A percentile compares a stretch with the other conserved stretches of the same genome.
phyloP scores from a whole-genome alignment of 1,140 invertebrate genomes.

The Aphaenogaster floridana region DNA sequence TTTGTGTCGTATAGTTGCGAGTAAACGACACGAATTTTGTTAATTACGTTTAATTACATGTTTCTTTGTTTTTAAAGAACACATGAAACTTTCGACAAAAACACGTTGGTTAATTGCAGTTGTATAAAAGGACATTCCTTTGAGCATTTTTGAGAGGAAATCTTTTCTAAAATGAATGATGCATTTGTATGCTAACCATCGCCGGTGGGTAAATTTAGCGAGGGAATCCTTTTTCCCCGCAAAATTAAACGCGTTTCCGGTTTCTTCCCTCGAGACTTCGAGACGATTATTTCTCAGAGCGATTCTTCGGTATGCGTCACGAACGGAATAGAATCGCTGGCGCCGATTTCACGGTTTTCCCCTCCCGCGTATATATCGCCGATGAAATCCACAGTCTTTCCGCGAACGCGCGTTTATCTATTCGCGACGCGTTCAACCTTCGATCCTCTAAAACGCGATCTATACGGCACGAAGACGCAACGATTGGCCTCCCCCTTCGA shows the following conservation, averaged over 20 bases:
- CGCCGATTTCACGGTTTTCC: constrained; percentile 50
- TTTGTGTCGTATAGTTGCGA: not conserved
- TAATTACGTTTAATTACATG: not conserved
- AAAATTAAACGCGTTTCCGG: constrained; percentile 40
- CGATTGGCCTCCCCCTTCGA: constrained; percentile 36
- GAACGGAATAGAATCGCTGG: constrained; percentile 35
- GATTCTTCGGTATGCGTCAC: constrained; percentile 22
- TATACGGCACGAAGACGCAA: constrained; percentile 44
- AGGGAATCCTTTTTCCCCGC: not conserved
- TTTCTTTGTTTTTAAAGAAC: not conserved
- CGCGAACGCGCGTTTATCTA: constrained; percentile 59
- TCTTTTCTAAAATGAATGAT: constrained; percentile 12
- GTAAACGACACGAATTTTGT: not conserved
- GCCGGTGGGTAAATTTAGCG: constrained; percentile 14
- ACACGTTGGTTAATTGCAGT: not conserved
- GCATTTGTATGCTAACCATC: constrained; percentile 16
- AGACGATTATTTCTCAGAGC: constrained; percentile 45
- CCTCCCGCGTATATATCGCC: constrained; percentile 28
- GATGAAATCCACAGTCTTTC: constrained; percentile 56
- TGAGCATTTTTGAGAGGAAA: not conserved
- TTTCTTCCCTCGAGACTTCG: constrained; percentile 7
- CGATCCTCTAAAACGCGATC: constrained; percentile 60
- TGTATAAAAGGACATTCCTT: not conserved
- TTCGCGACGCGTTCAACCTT: constrained; percentile 50
- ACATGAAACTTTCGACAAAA: not conserved